Evolutionary conservation across 2,888 invertebrate genomes (phyloP).

Genomic region (Oxycera nigricornis): DNA sequence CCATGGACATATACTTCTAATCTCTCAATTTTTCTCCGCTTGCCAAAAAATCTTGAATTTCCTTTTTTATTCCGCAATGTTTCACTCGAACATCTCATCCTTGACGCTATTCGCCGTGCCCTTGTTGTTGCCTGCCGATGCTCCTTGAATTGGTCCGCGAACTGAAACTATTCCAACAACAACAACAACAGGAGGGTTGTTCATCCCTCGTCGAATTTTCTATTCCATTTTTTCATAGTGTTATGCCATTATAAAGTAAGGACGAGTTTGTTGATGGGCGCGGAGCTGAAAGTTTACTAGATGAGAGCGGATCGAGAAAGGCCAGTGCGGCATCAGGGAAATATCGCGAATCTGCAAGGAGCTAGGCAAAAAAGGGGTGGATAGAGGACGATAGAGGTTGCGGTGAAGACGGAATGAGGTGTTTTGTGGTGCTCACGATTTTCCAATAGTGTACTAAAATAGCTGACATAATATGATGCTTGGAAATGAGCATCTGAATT

Average conservation of each 20-base stretch:
- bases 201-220: slow-evolving; percentile 47
- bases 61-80: slow-evolving; percentile 19
- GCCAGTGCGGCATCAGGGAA: slow-evolving; percentile 7
- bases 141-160: slow-evolving; percentile 51
- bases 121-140: slow-evolving; percentile 39
- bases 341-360: slow-evolving; percentile 25
- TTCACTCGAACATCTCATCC: slow-evolving; percentile 4
- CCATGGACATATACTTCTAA: slow-evolving; percentile 10
- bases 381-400: not conserved
- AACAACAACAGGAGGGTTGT: slow-evolving; percentile 28
- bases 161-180: slow-evolving; percentile 38
- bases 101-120: slow-evolving; percentile 33
- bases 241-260: slow-evolving; percentile 39
- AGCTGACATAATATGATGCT: not conserved
- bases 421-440: slow-evolving; percentile 12
- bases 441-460: slow-evolving; percentile 33
- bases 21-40: slow-evolving; percentile 32
- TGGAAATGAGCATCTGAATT: slow-evolving; percentile 33
- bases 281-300: slow-evolving; percentile 21
- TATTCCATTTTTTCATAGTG: slow-evolving; percentile 48
- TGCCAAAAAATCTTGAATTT: slow-evolving; percentile 9
- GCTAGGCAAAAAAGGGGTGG: not conserved
- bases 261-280: slow-evolving; percentile 20
- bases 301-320: not conserved
- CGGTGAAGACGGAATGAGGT: not conserved